Evolutionary conservation across 2,888 invertebrate genomes (phyloP).

Genomic region (Sesamia inferens): DNA sequence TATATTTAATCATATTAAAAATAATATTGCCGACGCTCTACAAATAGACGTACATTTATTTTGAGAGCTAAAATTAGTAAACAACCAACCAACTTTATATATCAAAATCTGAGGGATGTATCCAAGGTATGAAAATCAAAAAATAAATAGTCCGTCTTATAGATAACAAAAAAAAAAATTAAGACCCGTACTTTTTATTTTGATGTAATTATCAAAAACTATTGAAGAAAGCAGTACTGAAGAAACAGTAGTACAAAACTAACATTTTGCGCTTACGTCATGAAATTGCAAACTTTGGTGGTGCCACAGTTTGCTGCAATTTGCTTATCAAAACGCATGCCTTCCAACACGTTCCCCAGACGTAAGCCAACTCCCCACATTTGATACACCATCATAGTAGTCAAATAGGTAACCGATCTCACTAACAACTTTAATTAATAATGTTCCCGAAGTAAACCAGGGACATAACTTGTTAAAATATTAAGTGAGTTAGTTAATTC

Average conservation of each 20-base stretch:
- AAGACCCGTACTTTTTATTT: too few species aligned
- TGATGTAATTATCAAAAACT: too few species aligned
- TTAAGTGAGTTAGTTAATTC: slow-evolving; percentile 66
- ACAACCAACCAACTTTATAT: too few species aligned
- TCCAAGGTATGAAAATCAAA: too few species aligned
- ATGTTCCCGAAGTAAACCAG: slow-evolving; percentile 67
- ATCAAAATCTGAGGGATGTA: too few species aligned
- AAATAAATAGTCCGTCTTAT: too few species aligned
- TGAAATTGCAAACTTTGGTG: slow-evolving; percentile 15
- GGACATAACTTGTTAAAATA: slow-evolving; percentile 65
- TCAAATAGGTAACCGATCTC: slow-evolving; percentile 62
- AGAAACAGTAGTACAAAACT: not conserved
- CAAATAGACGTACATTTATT: too few species aligned
- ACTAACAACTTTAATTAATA: slow-evolving; percentile 69
- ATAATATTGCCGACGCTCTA: not conserved
- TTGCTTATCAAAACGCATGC: slow-evolving; percentile 12
- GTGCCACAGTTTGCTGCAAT: too few species aligned
- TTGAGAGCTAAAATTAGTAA: too few species aligned
- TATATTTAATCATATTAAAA: not conserved
- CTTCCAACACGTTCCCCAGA: slow-evolving; percentile 38
- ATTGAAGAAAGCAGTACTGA: too few species aligned
- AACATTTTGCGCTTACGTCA: slow-evolving; percentile 17
- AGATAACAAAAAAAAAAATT: too few species aligned
- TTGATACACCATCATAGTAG: slow-evolving; percentile 37
- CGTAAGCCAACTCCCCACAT: slow-evolving; percentile 23